Conservation (phyloP, 2,888 invertebrate species). For the Caenorhabditis angaria region DNA sequence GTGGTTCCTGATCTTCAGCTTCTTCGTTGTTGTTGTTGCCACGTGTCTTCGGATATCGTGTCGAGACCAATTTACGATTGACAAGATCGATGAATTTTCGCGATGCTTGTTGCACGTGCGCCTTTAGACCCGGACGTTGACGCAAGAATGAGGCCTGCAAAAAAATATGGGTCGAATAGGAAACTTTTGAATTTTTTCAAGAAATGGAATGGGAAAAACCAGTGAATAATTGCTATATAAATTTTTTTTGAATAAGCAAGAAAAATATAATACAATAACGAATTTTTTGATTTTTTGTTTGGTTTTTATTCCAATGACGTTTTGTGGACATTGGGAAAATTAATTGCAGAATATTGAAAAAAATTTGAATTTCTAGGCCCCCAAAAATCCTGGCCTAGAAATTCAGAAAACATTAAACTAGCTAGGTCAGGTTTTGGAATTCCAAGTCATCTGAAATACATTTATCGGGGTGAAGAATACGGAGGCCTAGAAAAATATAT, state of each 20-base stretch:
- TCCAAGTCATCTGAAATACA: neutral
- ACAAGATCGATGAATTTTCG: constrained; percentile 7
- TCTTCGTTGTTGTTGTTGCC: constrained; percentile 10
- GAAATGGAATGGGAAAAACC: neutral
- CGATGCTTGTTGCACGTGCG: constrained; percentile 9
- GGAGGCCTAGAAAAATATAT: neutral
- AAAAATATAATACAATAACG: neutral
- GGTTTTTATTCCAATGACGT: neutral
- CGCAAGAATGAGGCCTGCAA: constrained; percentile 23
- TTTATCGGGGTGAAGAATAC: too few relatives aligned
- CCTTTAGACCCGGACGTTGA: constrained; percentile 11
- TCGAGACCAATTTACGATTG: neutral
- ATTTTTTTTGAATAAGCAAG: neutral
- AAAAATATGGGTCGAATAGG: neutral
- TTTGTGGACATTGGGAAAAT: too few relatives aligned
- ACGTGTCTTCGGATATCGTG: neutral
- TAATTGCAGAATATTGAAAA: neutral
- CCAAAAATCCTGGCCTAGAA: too few relatives aligned
- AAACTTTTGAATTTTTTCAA: neutral
- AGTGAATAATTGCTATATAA: too few relatives aligned
- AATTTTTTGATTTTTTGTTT: too few relatives aligned
- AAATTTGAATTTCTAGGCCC: neutral
- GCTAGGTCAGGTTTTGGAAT: too few relatives aligned
- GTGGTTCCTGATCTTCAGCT: constrained; percentile 1
- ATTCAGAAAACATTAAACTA: too few relatives aligned